A percentile compares a stretch with the other conserved stretches of the same genome.
These are phyloP conservation scores for Synanthedon andrenaeformis DNA, from an alignment of 2,888 invertebrate species.

Conservation along the genomic window DNA sequence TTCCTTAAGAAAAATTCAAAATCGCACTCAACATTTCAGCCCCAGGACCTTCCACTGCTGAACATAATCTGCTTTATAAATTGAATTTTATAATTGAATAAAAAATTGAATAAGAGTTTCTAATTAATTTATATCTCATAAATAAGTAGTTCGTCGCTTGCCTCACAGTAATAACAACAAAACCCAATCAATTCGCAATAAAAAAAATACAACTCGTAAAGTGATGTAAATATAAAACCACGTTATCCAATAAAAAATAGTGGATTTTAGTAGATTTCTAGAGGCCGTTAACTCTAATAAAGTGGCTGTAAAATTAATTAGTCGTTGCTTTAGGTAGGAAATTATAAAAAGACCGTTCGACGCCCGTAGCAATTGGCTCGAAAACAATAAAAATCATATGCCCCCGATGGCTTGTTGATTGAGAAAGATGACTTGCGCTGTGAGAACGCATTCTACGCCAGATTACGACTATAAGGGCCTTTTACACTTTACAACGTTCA, in stretches of 20 bases:
- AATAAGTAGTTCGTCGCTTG: not conserved
- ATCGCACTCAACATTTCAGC: too few relatives aligned
- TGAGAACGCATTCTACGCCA: conserved; percentile 47
- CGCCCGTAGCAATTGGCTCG: conserved; percentile 45
- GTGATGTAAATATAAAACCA: conserved; percentile 24
- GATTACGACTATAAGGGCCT: conserved; percentile 36
- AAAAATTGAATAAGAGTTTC: not conserved
- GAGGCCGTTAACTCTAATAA: conserved; percentile 50
- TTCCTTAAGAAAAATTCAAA: too few relatives aligned
- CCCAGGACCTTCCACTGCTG: too few relatives aligned
- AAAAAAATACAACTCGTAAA: conserved; percentile 21
- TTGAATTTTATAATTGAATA: too few relatives aligned
- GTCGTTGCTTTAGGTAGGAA: conserved; percentile 25
- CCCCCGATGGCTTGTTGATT: conserved; percentile 53
- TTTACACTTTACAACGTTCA: conserved; percentile 30
- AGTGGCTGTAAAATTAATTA: conserved; percentile 63
- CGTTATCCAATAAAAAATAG: conserved; percentile 20
- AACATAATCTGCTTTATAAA: too few relatives aligned
- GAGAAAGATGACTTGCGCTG: conserved; percentile 58
- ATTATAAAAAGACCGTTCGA: conserved; percentile 25
- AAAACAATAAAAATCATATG: conserved; percentile 66
- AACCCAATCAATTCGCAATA: conserved; percentile 51
- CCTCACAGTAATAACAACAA: conserved; percentile 19
- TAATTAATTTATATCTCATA: not conserved
- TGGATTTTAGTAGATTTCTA: conserved; percentile 34